Percentiles rank a stretch among this genome's conserved stretches.
Evolutionary conservation across 2,888 invertebrate species (phyloP).

Genomic region (Cheilosia grossa): DNA sequence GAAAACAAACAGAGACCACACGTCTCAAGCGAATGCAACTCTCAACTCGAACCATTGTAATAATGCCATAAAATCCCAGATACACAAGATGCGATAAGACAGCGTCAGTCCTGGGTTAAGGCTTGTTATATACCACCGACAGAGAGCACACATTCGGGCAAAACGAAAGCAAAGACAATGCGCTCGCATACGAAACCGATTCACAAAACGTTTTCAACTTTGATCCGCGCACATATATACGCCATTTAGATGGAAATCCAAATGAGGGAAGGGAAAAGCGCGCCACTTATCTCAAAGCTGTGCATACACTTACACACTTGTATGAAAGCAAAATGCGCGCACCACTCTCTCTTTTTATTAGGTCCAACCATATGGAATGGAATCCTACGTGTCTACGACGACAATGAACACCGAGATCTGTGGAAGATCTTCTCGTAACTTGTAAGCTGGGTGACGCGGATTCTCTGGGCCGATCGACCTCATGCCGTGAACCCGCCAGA

Average conservation of each 20-base stretch:
- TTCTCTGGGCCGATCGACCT: conserved; percentile 68
- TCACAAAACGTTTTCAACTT: conserved; percentile 75
- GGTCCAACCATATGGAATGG: conserved; percentile 27
- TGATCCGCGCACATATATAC: conserved; percentile 65
- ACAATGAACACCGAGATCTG: conserved; percentile 27
- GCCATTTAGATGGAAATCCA: conserved; percentile 65
- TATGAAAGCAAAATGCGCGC: conserved; percentile 57
- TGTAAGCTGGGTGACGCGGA: conserved; percentile 23
- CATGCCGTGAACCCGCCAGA: conserved; percentile 70
- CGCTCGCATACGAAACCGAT: conserved; percentile 58
- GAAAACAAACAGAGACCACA: conserved; percentile 30
- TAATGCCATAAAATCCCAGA: conserved; percentile 69
- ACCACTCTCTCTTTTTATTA: conserved; percentile 66
- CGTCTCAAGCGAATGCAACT: conserved; percentile 38
- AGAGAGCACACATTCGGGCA: conserved; percentile 41
- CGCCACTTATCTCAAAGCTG: conserved; percentile 32
- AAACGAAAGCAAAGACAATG: conserved; percentile 6
- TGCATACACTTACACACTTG: neutral
- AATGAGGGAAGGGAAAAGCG: conserved; percentile 38
- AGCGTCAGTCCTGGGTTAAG: conserved; percentile 43
- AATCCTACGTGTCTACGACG: conserved; percentile 43
- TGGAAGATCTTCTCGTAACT: conserved; percentile 45
- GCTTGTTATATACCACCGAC: conserved; percentile 41
- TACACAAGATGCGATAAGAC: conserved; percentile 58
- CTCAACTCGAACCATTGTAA: conserved; percentile 49